Percentiles rank a stretch among this genome's conserved stretches.
These are phyloP conservation scores for Nesospiza acunhae DNA, from an alignment of 2,113 vertebrate species.

Conservation along the genomic window DNA sequence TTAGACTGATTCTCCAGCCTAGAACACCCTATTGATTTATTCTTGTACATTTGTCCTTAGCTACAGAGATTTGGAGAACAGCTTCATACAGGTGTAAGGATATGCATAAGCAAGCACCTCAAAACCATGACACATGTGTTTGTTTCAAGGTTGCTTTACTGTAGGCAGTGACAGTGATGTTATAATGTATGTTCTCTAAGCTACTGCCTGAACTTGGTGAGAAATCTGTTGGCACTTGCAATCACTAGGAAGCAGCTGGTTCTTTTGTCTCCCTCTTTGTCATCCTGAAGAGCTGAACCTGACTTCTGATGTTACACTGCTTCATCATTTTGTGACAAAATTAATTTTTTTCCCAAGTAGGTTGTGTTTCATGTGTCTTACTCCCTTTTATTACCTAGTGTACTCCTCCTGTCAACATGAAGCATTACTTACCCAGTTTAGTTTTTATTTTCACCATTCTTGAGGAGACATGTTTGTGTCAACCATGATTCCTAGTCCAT, in stretches of 20 bases:
- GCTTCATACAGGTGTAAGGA: not conserved
- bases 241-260: not conserved
- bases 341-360: not conserved
- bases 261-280: not conserved
- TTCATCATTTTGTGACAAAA: not conserved
- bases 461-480: not conserved
- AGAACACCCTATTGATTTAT: not conserved
- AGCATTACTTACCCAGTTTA: not conserved
- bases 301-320: not conserved
- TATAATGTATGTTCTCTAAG: not conserved
- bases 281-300: not conserved
- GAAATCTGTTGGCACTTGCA: not conserved
- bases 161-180: not conserved
- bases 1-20: not conserved
- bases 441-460: not conserved
- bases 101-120: not conserved
- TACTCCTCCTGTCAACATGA: not conserved
- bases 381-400: not conserved
- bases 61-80: not conserved
- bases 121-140: fast-evolving
- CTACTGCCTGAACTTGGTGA: not conserved
- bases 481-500: not conserved
- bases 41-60: not conserved
- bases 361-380: not conserved
- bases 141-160: not conserved